Base-by-base conservation (phyloP, 1,140 invertebrate species). In the Leptinotarsa defecta region DNA sequence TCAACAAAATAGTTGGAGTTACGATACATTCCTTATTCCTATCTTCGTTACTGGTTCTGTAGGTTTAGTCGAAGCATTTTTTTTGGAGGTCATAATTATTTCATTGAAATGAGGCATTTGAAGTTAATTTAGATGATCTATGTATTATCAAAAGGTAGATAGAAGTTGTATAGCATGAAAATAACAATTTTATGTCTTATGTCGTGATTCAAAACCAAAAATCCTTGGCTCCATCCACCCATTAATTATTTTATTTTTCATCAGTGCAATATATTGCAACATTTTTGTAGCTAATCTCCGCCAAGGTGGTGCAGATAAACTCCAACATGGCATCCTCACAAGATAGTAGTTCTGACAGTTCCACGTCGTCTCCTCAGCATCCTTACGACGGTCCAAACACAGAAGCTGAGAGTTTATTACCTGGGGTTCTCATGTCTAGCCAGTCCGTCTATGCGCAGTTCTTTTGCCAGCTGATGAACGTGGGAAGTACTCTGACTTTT, bases 381-480 rank as follows among this genome's bases (percentile, higher is more conserved):
- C 91, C 93, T 1, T 91, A 91, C 85, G 88, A 94, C 88, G 88
- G 91, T 24, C 91, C 93, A 22, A 95, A 94, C 85, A 86, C 92
- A 24, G 93, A 95, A 83, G 94, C 94, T 0, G 97, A 99, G 88
- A 93, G 92, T 83, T 93, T 91, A 82, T 86, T 98, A 71, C 96
- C 97, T 17, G 96, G 96, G 71, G 96, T 98, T 80, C 80, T 89
- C 27, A 88, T 89, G 81, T 93, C 96, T 1, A 92, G 94, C 84
- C 92, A 94, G 76, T 88, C 92, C 62, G 90, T 92, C 78, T 96
- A 96, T 85, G 90, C 93, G 57, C 91, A 92, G 80, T 98, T 98
- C 86, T 92, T 98, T 81, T 93, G 98, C 85, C 94, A 97, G 87
- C 86, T 98, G 72, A 94, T 95, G 81, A 95, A 96, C 83, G 86